These are phyloP conservation scores for Drosophila sp. DNA, from an alignment of 1,140 invertebrate species.

Conservation along the genomic window DNA sequence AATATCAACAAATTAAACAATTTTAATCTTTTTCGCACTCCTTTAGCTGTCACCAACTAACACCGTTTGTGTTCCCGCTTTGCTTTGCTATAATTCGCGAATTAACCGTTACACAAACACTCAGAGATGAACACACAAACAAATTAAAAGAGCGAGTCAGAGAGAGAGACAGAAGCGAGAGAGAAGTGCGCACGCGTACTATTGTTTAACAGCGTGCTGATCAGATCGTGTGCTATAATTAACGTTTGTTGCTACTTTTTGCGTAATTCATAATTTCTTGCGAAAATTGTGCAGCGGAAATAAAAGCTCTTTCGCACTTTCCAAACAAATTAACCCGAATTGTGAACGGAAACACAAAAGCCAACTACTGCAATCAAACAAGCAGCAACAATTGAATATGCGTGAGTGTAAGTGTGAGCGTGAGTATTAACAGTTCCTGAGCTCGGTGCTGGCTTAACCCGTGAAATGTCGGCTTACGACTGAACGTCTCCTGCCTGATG, in stretches of 20 bases:
- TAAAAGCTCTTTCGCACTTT: slow-evolving; percentile 61
- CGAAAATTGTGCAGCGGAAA: slow-evolving; percentile 66
- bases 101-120: slow-evolving; percentile 42
- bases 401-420: slow-evolving; percentile 36
- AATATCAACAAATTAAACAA: slow-evolving; percentile 54
- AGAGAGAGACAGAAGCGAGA: slow-evolving; percentile 6
- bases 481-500: slow-evolving; percentile 39
- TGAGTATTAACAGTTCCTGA: slow-evolving; percentile 5
- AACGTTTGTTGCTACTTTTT: slow-evolving; percentile 33
- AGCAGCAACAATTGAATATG: slow-evolving; percentile 27
- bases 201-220: slow-evolving; percentile 4
- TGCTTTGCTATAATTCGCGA: slow-evolving; percentile 36
- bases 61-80: slow-evolving; percentile 27
- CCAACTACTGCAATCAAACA: slow-evolving; percentile 22
- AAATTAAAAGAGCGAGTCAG: slow-evolving; percentile 8
- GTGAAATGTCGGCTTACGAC: slow-evolving; percentile 74
- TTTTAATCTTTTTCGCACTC: slow-evolving; percentile 71
- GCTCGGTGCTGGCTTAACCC: slow-evolving; percentile 57
- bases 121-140: neutral
- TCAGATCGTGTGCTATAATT: slow-evolving; percentile 38
- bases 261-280: slow-evolving; percentile 56
- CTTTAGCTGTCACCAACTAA: slow-evolving; percentile 60
- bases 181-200: slow-evolving; percentile 2
- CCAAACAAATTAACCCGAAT: slow-evolving; percentile 80
- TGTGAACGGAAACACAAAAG: slow-evolving; percentile 61